Conservation (phyloP, 2,888 invertebrate genomes). For the Drosophila subquinaria region DNA sequence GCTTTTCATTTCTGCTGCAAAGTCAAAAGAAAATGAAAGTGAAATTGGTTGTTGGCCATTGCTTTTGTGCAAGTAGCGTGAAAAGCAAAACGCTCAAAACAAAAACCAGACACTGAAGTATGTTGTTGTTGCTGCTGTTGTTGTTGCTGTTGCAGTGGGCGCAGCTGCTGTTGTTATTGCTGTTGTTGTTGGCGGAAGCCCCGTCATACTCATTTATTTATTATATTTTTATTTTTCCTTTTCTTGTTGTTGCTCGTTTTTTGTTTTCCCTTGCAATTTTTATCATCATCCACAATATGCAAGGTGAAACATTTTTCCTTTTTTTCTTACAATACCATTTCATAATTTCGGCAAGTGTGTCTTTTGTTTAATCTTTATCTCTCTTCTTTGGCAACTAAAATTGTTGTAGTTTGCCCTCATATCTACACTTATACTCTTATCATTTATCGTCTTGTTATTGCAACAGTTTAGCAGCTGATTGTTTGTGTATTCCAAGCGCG, state of each 20-base stretch:
- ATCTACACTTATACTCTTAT: slow-evolving; percentile 13
- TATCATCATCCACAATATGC: slow-evolving; percentile 34
- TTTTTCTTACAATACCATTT: slow-evolving; percentile 34
- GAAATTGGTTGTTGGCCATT: slow-evolving; percentile 71
- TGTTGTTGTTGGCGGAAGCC: slow-evolving; percentile 72
- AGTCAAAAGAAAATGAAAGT: slow-evolving; percentile 81
- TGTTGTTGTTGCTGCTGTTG: slow-evolving; percentile 30
- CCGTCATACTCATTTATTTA: slow-evolving; percentile 63
- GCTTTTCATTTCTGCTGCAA: slow-evolving; percentile 60
- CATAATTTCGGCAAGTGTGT: slow-evolving; percentile 45
- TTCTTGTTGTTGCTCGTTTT: slow-evolving; percentile 19
- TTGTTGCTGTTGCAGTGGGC: slow-evolving; percentile 35
- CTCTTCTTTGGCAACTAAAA: slow-evolving; percentile 7
- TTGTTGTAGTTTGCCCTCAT: slow-evolving; percentile 15
- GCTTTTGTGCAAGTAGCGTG: slow-evolving; percentile 77
- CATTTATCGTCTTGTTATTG: slow-evolving; percentile 22
- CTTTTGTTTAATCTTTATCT: slow-evolving; percentile 30
- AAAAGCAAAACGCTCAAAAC: slow-evolving; percentile 56
- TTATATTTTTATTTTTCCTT: slow-evolving; percentile 48
- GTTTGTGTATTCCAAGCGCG: slow-evolving; percentile 10
- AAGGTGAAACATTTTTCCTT: slow-evolving; percentile 62
- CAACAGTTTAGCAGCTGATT: slow-evolving; percentile 32
- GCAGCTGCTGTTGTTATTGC: slow-evolving; percentile 53
- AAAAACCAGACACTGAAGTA: slow-evolving; percentile 28
- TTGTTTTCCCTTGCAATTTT: slow-evolving; percentile 32